Evolutionary conservation across 2,113 vertebrate species (phyloP).

Genomic region (Myodes glareolus): DNA sequence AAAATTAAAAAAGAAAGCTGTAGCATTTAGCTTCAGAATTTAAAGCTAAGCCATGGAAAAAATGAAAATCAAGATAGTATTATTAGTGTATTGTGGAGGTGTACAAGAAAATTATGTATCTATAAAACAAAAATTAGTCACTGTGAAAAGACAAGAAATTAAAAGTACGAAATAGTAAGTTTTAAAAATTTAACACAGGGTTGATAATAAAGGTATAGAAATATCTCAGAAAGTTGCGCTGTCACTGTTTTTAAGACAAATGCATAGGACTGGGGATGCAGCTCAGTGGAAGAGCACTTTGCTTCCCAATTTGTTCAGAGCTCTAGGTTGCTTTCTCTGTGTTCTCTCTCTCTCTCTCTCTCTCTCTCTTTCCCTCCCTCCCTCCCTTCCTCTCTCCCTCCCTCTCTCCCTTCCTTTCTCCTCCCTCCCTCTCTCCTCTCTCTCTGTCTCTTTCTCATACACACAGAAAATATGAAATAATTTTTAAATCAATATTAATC

Average conservation of each 20-base stretch:
- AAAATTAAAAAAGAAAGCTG: not conserved
- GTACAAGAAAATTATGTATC: not conserved
- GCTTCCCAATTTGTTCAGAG: not conserved
- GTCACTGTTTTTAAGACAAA: not conserved
- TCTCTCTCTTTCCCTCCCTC: not conserved
- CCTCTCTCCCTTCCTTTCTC: no score
- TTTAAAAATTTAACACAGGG: not conserved
- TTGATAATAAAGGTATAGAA: not conserved
- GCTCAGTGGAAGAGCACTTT: not conserved
- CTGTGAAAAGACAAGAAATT: not conserved
- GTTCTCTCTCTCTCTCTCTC: not conserved
- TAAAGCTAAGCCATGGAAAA: not conserved
- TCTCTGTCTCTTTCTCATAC: no score
- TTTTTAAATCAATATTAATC: not conserved
- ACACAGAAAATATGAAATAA: not conserved
- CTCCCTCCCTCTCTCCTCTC: no score
- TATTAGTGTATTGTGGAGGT: not conserved
- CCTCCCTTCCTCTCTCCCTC: no score
- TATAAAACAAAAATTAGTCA: not conserved
- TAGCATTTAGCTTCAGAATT: not conserved
- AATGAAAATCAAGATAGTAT: not conserved
- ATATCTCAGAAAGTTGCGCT: not conserved
- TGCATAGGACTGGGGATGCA: not conserved
- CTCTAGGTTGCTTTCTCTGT: not conserved
- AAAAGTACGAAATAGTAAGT: not conserved